Evolutionary conservation across 2,888 invertebrate genomes (phyloP), one percentile per base, ranked within the genome.

Genomic region (Calliscelio sp.): DNA sequence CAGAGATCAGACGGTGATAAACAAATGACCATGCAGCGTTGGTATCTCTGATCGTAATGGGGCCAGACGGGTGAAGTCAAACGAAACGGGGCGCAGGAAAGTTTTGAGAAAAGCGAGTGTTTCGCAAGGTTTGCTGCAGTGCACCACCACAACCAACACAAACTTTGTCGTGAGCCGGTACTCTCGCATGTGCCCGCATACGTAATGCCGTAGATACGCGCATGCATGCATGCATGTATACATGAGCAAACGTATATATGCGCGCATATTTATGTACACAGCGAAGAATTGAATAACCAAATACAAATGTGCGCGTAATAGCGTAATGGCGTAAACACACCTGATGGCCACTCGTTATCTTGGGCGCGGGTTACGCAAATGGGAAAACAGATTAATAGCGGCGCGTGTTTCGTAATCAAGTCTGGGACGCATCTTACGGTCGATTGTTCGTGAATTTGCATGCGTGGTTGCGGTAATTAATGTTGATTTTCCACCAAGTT

Each of bases 261-360:
- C 53, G 70, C 44, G 55, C 68, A 70, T 85, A 84, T 84, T 81
- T 77, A 74, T 75, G 75, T 53, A 59, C 59, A 53, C 49, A 35
- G 11, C 71, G 77, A 80, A 84, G 83, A 83, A 83, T 73, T 79
- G 83, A 83, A 78, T 83, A 83, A 74, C 71, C 71, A 82, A 82
- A 82, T 86, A 81, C 79, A 81, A 61, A 61, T 61, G 68, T 68
- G 53, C 81, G 79, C 78, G 74, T 82, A 82, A 85, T 85, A 81
- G 83, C 74, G 81, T 84, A 79, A 86, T 84, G 77, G 85, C 80
- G 75, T 79, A 86, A 86, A 85, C 85, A 83, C 85, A 71, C 81
- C 85, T 84, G 70, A 73, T 73, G 85, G 77, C 82, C 85, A 70
- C 82, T 86, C 86, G 86, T 81, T 86, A 82, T 78, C 84, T 81